phyloP scores from a whole-genome alignment of 2,888 invertebrate species.

The Xanthostigma xanthostigma region DNA sequence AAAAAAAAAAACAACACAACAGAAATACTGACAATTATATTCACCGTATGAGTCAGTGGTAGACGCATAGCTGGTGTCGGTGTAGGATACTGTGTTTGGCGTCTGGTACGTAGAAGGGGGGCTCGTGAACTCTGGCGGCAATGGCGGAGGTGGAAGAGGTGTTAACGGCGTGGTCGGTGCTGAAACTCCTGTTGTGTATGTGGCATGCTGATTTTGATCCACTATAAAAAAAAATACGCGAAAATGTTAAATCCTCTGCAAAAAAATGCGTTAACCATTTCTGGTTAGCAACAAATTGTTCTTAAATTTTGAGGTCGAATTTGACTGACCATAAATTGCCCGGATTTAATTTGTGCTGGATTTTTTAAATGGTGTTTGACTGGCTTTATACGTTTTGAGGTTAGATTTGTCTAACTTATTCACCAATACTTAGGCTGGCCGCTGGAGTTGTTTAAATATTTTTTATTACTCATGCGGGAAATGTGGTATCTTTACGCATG shows the following conservation, averaged over 20 bases:
- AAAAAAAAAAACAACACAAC: no score
- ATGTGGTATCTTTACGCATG: no score
- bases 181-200: slow-evolving; percentile 30
- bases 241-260: background rate
- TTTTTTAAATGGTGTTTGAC: no score
- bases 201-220: background rate
- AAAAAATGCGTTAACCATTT: background rate
- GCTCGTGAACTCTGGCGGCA: slow-evolving; percentile 26
- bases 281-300: background rate
- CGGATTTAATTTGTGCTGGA: no score
- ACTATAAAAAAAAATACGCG: slow-evolving; percentile 13
- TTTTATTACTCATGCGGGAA: no score
- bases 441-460: no score
- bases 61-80: slow-evolving; percentile 12
- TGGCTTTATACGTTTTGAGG: no score
- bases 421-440: no score
- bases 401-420: no score
- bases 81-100: slow-evolving; percentile 6
- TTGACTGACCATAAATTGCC: background rate
- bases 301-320: background rate
- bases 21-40: no score
- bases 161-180: slow-evolving; percentile 29
- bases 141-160: slow-evolving; percentile 40
- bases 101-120: background rate
- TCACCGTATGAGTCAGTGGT: slow-evolving; percentile 6